phyloP scores from a whole-genome alignment of 2,113 vertebrate species.

The Siniperca chuatsi region DNA sequence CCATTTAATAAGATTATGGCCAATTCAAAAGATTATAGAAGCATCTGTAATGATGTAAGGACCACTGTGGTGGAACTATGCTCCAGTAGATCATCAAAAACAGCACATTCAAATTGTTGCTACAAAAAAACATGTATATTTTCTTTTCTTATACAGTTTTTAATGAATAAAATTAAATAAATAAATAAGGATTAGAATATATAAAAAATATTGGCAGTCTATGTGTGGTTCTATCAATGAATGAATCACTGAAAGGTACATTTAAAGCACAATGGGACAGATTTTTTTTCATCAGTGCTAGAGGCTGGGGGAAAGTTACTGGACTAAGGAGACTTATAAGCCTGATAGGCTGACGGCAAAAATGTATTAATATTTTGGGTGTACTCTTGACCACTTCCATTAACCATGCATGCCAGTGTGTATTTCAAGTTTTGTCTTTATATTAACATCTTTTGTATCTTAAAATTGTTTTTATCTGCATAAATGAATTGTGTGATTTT shows the following conservation, averaged over 20 bases:
- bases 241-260: background rate
- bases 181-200: too few relatives aligned
- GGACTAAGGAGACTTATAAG: background rate
- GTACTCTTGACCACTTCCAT: background rate
- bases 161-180: too few relatives aligned
- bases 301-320: too few relatives aligned
- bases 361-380: background rate
- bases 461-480: background rate
- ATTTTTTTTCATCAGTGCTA: background rate
- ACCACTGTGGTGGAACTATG: too few relatives aligned
- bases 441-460: background rate
- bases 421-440: background rate
- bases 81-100: too few relatives aligned
- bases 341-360: background rate
- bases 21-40: too few relatives aligned
- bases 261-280: background rate
- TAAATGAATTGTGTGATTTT: background rate
- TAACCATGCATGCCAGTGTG: background rate
- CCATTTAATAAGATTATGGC: too few relatives aligned
- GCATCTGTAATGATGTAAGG: too few relatives aligned
- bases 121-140: too few relatives aligned
- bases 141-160: too few relatives aligned
- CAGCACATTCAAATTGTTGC: too few relatives aligned
- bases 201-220: background rate
- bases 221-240: background rate